phyloP scores from a whole-genome alignment of 1,140 invertebrate species.

The Drosophila serrata region DNA sequence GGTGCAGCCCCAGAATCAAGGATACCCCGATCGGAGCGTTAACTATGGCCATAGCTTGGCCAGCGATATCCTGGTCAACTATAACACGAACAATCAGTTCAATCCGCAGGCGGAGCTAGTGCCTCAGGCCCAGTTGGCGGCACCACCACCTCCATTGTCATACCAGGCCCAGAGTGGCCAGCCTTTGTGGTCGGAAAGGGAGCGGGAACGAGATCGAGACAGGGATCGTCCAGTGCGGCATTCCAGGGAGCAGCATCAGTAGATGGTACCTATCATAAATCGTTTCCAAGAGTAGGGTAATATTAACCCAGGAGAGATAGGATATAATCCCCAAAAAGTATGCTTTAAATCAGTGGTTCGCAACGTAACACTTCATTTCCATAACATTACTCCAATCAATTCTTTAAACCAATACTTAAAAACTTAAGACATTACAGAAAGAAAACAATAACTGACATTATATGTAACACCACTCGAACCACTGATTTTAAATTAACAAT shows the following conservation, averaged over 20 bases:
- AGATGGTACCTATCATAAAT: not conserved
- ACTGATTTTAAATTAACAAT: not conserved
- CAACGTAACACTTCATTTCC: not conserved
- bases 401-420: not conserved
- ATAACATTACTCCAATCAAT: not conserved
- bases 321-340: not conserved
- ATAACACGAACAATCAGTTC: conserved; percentile 82
- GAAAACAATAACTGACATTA: not conserved
- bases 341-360: not conserved
- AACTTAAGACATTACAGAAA: not conserved
- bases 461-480: not conserved
- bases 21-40: conserved; percentile 59
- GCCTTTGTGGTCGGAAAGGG: conserved; percentile 58
- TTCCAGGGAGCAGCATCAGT: conserved; percentile 37
- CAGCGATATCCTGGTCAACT: conserved; percentile 69
- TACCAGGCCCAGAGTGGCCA: conserved; percentile 75
- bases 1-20: conserved; percentile 59
- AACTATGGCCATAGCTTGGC: conserved; percentile 67
- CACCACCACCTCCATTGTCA: conserved; percentile 62
- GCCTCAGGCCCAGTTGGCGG: conserved; percentile 61
- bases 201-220: conserved; percentile 17
- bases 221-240: conserved; percentile 27
- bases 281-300: not conserved
- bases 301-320: not conserved
- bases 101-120: conserved; percentile 90